Conservation (phyloP, 2,888 invertebrate species). For the Labia minor region DNA sequence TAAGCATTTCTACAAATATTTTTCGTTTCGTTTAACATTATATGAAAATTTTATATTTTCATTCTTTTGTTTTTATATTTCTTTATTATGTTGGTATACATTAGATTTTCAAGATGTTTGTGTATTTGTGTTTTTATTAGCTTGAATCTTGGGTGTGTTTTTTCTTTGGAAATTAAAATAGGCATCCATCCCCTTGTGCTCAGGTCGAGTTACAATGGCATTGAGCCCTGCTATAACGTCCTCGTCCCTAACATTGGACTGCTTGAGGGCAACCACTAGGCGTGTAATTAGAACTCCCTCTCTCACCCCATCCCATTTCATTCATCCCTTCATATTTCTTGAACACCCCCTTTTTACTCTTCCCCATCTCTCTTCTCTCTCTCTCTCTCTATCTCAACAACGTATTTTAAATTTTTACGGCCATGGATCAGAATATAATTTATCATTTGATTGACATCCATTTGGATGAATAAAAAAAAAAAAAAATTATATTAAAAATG, state of each 20-base stretch:
- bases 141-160: too few relatives aligned
- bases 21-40: too few relatives aligned
- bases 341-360: too few relatives aligned
- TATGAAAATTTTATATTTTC: too few relatives aligned
- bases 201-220: neutral
- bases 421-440: neutral
- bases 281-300: conserved; percentile 7
- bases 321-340: neutral
- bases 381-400: neutral
- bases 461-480: too few relatives aligned
- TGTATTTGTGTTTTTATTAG: too few relatives aligned
- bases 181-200: neutral
- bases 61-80: too few relatives aligned
- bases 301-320: neutral
- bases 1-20: too few relatives aligned
- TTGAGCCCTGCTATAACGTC: too few relatives aligned
- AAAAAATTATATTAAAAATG: neutral
- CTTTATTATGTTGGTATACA: too few relatives aligned
- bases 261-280: conserved; percentile 13
- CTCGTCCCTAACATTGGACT: neutral
- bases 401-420: neutral
- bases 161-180: neutral
- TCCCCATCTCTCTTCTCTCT: neutral
- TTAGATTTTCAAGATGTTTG: too few relatives aligned
- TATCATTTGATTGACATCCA: conserved; percentile 1